These are phyloP conservation scores for Misgurnus anguillicaudatus DNA, from an alignment of 2,113 vertebrate species.

Conservation along the genomic window DNA sequence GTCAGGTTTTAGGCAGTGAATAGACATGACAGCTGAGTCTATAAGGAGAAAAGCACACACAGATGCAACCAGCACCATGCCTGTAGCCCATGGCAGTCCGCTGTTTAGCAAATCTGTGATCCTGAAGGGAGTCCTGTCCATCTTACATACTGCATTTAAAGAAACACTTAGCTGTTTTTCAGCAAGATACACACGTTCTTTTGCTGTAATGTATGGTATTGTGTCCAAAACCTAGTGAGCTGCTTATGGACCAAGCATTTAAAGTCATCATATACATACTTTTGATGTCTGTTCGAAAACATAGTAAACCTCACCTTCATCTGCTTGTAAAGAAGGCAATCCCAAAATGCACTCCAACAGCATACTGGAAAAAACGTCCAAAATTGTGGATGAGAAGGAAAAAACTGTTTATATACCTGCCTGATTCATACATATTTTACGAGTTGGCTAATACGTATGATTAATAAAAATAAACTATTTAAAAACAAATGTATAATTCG, in stretches of 20 bases:
- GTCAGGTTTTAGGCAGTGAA: conserved; percentile 30
- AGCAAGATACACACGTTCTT: background rate
- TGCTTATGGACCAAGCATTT: background rate
- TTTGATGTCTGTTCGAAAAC: too few species aligned
- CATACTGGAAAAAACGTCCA: background rate
- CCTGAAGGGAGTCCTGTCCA: conserved; percentile 29
- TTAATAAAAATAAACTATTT: too few species aligned
- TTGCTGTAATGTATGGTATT: background rate
- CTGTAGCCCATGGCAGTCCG: conserved; percentile 32
- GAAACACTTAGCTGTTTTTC: background rate
- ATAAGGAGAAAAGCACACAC: conserved; percentile 22
- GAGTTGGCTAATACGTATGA: too few species aligned
- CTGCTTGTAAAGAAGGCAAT: background rate
- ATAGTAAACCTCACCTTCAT: too few species aligned
- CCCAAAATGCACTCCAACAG: background rate
- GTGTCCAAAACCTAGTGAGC: background rate
- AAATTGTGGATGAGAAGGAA: background rate
- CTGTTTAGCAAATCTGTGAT: conserved; percentile 40
- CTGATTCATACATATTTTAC: too few species aligned
- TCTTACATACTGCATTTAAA: conserved; percentile 5
- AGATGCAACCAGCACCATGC: conserved; percentile 30
- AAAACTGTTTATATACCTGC: background rate
- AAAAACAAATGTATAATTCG: too few species aligned
- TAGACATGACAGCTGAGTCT: conserved; percentile 42
- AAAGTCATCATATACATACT: background rate